Evolutionary conservation across 2,888 invertebrate genomes (phyloP), one percentile per base, ranked within the genome.

Genomic region (Epirrhoe tristata): DNA sequence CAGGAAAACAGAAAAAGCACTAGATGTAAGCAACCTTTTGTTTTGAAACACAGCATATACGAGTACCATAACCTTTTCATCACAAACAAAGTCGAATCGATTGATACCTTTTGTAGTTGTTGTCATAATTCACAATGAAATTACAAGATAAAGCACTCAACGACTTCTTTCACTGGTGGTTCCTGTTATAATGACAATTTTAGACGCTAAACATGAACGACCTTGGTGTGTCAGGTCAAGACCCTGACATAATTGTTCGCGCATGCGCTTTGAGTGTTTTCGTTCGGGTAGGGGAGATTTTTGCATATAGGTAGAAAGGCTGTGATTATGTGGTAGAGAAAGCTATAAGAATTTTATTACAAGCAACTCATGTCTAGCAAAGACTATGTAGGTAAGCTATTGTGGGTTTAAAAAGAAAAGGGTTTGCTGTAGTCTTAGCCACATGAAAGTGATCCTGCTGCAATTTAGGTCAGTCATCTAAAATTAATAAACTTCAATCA

Each of bases 221-320:
- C 93, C 93, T 93, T 93, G 92, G 67, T 61, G 39, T 50, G 68
- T 70, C 86, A 79, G 86, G 87, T 84, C 88, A 77, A 77, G 89
- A 83, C 91, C 93, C 83, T 92, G 93, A 91, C 93, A 91, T 72
- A 86, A 67, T 83, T 91, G 63, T 72, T 56, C 55, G 70, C 89
- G 85, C 92, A 90, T 91, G 93, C 93, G 92, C 78, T 24, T 5
- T 66, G 36, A 7, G n/a, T 39, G 55, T 52, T 65, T 71, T 56
- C 67, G 64, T 60, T 52, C 46, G 46, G 53, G 16, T 60, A 56
- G 67, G 62, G 60, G 34, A 36, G 17, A 17, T 12, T 55, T 52
- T 58, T 43, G 43, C 58, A 51, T 31, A 58, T 36, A 46, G 10
- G 10, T 60, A 36, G 50, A 43, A 48, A 55, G 48, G n/a, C 54